Evolutionary conservation across 2,888 invertebrate genomes (phyloP), one percentile per base, ranked within the genome.

Genomic region (Peribatodes rhomboidaria): DNA sequence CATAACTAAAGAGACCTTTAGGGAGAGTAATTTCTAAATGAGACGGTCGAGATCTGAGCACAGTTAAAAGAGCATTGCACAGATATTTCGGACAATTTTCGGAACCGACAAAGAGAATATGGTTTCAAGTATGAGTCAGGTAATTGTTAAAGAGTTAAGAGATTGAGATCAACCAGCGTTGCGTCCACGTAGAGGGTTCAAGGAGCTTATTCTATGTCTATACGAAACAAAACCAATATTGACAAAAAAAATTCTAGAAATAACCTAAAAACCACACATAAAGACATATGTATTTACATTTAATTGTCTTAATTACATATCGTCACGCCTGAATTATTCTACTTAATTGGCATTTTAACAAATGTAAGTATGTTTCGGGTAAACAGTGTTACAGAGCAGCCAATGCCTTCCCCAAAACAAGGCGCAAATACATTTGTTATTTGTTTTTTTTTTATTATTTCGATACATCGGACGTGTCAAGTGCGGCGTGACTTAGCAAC

Each of bases 91-190:
- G 41, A 53, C 47, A 54, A 41, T 33, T 47, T 20, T 16, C 16
- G 58, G 54, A 47, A 20, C 63, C 54, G 80, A 77, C 77, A 72
- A 80, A 72, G 74, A 75, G 73, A 71, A 68, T 73, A 74, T 66
- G 53, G 50, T 70, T 78, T 78, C 11, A 33, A 50, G 18, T 35
- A 50, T 49, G 49, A 16, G 10, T 11, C 1, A 31, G 33, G 33
- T 27, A 49, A 46, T 46, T n/a, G 6, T 46, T 8, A n/a, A 44
- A 8, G 10, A 20, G 2, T 42, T 16, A 20, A 42, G 20, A 11
- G 1, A 3, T 11, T 20, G 20, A 14, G 8, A 10, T 6, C 16
- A 16, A 41, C 41, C 18, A 2, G 41, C 7, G 9, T 18, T n/a
- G 13, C 18, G 9, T 8, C 37, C 33, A 41, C 49, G 39, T 18